phyloP scores from a whole-genome alignment of 2,888 invertebrate species.

The Dynastes maya region DNA sequence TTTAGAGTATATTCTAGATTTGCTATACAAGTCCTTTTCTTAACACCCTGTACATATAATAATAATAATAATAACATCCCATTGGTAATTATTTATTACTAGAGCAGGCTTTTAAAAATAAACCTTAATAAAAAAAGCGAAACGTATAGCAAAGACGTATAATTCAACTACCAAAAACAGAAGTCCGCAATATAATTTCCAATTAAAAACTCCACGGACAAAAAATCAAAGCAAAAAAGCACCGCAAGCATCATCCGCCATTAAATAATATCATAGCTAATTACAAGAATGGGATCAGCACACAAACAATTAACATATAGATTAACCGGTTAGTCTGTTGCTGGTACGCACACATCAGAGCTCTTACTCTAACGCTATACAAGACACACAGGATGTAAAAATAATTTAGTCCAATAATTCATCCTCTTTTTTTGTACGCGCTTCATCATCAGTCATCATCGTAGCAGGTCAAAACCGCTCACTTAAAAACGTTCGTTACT shows the following conservation, averaged over 20 bases:
- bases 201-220: slow-evolving; percentile 8
- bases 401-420: slow-evolving; percentile 25
- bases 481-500: not conserved
- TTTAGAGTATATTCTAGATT: no score
- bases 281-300: slow-evolving; percentile 13
- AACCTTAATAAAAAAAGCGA: no score
- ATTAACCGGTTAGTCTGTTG: not conserved
- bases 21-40: no score
- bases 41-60: no score
- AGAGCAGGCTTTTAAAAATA: no score
- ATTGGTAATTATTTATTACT: no score
- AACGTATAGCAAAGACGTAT: not conserved
- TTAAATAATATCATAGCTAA: slow-evolving; percentile 22
- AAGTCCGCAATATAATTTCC: slow-evolving; percentile 24
- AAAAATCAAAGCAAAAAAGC: not conserved
- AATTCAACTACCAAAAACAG: slow-evolving; percentile 6
- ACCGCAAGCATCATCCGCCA: not conserved
- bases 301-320: slow-evolving; percentile 35
- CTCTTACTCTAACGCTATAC: not conserved
- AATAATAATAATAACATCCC: no score
- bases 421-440: not conserved
- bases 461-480: not conserved
- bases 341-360: no score
- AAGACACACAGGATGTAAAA: slow-evolving; percentile 23
- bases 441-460: not conserved